Conservation (phyloP, 53 echinoderm and acorn worm genomes). For the Hippasteria phrygiana region DNA sequence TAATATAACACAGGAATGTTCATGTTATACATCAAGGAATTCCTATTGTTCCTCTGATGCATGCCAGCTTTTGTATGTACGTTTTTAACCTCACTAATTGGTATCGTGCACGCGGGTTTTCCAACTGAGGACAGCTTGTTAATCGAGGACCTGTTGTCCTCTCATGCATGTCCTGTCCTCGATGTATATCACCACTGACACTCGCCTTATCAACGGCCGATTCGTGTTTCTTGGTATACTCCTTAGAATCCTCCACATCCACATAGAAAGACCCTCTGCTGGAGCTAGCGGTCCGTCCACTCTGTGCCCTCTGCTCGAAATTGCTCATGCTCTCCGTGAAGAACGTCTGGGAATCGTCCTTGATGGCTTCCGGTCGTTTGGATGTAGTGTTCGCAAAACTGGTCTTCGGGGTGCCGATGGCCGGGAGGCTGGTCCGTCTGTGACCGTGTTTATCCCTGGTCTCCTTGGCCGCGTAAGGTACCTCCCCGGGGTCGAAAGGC, state of each 20-base stretch:
- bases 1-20: too few species aligned
- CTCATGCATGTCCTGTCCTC: too few species aligned
- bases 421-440: constrained; percentile 64
- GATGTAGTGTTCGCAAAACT: constrained; percentile 10
- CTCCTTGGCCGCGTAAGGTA: neutral
- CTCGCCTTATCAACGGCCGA: constrained; percentile 94
- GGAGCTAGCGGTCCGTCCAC: constrained; percentile 19
- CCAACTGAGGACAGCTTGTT: too few species aligned
- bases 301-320: constrained; percentile 44
- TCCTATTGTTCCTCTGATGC: too few species aligned
- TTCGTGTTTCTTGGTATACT: constrained; percentile 85
- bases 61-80: too few species aligned
- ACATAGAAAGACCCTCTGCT: constrained; percentile 34
- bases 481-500: neutral
- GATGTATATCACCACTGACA: neutral
- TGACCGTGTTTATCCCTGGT: neutral
- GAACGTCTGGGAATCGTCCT: constrained; percentile 64
- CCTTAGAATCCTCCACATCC: constrained; percentile 58
- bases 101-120: too few species aligned
- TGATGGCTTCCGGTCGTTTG: constrained; percentile 37
- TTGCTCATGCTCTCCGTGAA: constrained; percentile 82
- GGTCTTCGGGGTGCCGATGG: constrained; percentile 32
- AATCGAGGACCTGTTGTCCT: too few species aligned
- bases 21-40: too few species aligned
- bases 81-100: too few species aligned